Evolutionary conservation across 2,113 vertebrate genomes (phyloP), one percentile per base, ranked within the genome.

Genomic region (Calidris pygmaea): DNA sequence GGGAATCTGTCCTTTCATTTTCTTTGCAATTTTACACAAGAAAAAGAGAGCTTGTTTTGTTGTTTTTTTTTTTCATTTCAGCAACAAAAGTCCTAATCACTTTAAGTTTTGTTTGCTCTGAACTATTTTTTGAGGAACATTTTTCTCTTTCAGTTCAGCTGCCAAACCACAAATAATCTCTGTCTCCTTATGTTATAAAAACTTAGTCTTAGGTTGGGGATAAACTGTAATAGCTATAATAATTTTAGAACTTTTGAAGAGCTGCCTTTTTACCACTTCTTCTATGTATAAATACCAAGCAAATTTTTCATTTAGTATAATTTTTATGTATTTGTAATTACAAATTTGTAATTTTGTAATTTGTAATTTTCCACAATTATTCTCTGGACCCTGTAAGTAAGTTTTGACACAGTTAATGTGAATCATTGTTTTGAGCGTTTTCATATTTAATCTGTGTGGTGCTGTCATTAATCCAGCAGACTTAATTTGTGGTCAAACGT

Each of bases 161-260:
- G 83, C 83, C 72, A 94, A 95, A 62, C 91, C 72, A 66, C 80
- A 84, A 83, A 86, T 56, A 73, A 76, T 79, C 35, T 86, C n/a
- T 82, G 78, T 92, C 67, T 89, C 67, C 68, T 89, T 43, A 35
- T 58, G 53, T 84, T 86, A 50, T 53, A 53, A 90, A 93, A 92
- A 30, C 37, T 58, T 70, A 22, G 10, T 72, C 52, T 55, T 60
- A 77, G 13, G 27, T 47, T 88, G 62, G 85, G 86, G 53, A 65
- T 79, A 95, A 90, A 70, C 20, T 60, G 6, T 79, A 82, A 85
- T 37, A 76, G 20, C 27, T 76, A 7, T 66, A 73, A 80, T 66
- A 75, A 76, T 65, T 88, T 88, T 45, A n/a, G 29, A 87, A 71
- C 59, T 14, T 93, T 74, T 55, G 60, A 93, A 67, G 37, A 87